These are phyloP conservation scores for Penaeus monodon DNA, from an alignment of 2,888 invertebrate genomes.

Conservation along the genomic window DNA sequence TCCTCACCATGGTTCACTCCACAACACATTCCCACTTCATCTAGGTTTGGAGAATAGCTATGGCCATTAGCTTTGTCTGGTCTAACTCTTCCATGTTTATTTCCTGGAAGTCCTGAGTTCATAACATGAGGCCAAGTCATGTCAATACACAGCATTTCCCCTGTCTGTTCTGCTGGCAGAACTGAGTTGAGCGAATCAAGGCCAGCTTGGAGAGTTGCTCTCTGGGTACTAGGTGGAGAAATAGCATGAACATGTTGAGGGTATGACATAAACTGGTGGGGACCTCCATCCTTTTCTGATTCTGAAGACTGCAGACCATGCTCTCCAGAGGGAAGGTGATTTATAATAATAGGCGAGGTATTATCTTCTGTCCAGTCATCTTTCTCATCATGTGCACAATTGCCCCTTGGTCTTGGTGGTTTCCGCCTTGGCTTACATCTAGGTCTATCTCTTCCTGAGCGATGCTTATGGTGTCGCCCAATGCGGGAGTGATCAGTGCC, in stretches of 20 bases:
- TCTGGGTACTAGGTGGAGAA: slow-evolving; percentile 18
- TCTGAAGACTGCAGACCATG: slow-evolving; percentile 22
- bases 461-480: slow-evolving; percentile 33
- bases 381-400: slow-evolving; percentile 28
- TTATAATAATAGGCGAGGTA: slow-evolving; percentile 45
- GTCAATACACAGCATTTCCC: no score
- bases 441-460: slow-evolving; percentile 39
- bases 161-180: neutral
- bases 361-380: slow-evolving; percentile 54
- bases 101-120: slow-evolving; percentile 8
- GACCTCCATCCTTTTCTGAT: slow-evolving; percentile 36
- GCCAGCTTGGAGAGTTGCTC: slow-evolving; percentile 23
- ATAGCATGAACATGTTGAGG: slow-evolving; percentile 28
- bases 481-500: slow-evolving; percentile 27
- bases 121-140: slow-evolving; percentile 13
- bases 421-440: slow-evolving; percentile 40
- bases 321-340: slow-evolving; percentile 35
- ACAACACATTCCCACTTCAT: slow-evolving; percentile 34
- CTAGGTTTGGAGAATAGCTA: slow-evolving; percentile 35
- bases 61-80: slow-evolving; percentile 24
- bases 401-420: slow-evolving; percentile 26
- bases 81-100: slow-evolving; percentile 15
- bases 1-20: slow-evolving; percentile 23
- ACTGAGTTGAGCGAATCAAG: slow-evolving; percentile 15
- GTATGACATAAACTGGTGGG: slow-evolving; percentile 32